Percentiles rank a stretch among this genome's conserved stretches.
These are phyloP conservation scores for Craseonycteris thonglongyai DNA, from an alignment of 2,113 vertebrate genomes.

Conservation along the genomic window DNA sequence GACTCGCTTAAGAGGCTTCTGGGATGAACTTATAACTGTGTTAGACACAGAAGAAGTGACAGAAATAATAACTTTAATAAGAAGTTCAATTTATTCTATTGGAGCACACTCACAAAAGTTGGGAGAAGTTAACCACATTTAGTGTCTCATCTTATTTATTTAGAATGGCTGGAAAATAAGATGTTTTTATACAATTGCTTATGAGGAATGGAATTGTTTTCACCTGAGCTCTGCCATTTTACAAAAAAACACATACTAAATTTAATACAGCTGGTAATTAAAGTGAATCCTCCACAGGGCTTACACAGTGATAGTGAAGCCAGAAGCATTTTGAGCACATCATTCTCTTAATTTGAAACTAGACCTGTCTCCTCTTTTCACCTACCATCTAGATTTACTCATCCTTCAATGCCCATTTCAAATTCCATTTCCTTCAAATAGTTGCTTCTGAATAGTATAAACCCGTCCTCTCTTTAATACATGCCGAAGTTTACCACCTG, in stretches of 20 bases:
- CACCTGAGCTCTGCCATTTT: not conserved
- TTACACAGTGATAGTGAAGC: not conserved
- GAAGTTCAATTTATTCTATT: not conserved
- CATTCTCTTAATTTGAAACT: not conserved
- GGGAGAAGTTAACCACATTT: not conserved
- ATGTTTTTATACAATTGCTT: not conserved
- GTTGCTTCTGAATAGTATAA: not conserved
- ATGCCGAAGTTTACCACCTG: not conserved
- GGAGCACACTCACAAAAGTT: not conserved
- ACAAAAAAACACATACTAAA: not conserved
- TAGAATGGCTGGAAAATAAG: not conserved
- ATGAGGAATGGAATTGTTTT: not conserved
- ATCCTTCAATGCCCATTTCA: not conserved
- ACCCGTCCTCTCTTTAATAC: not conserved
- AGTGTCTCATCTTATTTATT: not conserved
- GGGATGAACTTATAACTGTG: not conserved
- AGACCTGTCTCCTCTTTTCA: not conserved
- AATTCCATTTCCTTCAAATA: not conserved
- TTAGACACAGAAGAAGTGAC: not conserved
- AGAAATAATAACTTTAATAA: conserved; percentile 5
- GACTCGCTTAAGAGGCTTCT: not conserved
- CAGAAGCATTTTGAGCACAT: not conserved
- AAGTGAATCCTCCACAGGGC: not conserved
- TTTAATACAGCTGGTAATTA: not conserved
- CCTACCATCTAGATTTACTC: not conserved